Base-by-base conservation (phyloP, 2,797 vertebrate species). In the Staurois parvus region DNA sequence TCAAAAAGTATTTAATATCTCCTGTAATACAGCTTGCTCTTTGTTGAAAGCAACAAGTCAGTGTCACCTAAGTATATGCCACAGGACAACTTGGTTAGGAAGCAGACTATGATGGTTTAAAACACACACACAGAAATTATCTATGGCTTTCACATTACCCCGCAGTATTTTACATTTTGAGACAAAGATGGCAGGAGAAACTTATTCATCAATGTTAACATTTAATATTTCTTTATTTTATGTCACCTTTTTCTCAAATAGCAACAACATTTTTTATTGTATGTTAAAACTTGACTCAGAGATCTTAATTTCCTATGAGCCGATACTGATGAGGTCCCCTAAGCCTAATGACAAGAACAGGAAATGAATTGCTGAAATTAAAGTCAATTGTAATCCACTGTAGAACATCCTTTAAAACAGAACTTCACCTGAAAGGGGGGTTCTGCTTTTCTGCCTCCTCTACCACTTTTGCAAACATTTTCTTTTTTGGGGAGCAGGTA, bases 161-260 rank as follows among this genome's bases (percentile, higher is more conserved):
- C 28, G 72, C 76, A 66, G 56, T 79, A 73, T 84, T 79, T 84
- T 59, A 84, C 52, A 79, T 79, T 84, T 84, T 73, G n/a, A 64
- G 69, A 72, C 76, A 79, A 32, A 32, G 68, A 64, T 84, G 83
- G 37, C 76, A 84, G 67, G 29, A 84, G 69, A 69, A 84, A 79
- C 13, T 64, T 56, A 84, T 84, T 68, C 52, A 84, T 84, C 83
- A 84, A 72, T 45, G 42, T 73, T 28, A 45, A 72, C 76, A 66
- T 52, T 56, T 45, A 72, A 84, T 67, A 79, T 84, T 70, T 52
- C 12, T 15, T 52, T 52, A 19, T 52, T 52, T 52, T 42, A 84
- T 72, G 75, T 78, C 74, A 72, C 59, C 32, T 84, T 72, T 70
- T 72, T n/a, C 72, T 77, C 29, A 78, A 45, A 40, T 72, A 84